A percentile compares a stretch with the other conserved stretches of the same genome.
These are phyloP conservation scores for Drosophila santomea DNA, from an alignment of 1,140 invertebrate genomes.

Conservation along the genomic window DNA sequence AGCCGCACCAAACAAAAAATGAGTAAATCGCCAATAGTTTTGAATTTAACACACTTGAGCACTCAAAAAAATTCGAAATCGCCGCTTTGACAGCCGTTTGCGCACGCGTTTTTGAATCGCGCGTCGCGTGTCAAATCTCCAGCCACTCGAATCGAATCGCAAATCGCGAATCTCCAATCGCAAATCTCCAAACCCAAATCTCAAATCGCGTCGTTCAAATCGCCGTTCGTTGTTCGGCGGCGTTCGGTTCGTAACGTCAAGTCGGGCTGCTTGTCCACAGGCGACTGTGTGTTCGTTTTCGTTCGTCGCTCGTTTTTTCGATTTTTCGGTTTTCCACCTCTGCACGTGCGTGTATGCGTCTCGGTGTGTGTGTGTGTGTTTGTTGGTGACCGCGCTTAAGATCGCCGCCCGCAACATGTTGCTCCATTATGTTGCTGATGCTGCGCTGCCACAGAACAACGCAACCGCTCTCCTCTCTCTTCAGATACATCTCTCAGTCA, in stretches of 20 bases:
- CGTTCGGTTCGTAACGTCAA: slow-evolving; percentile 56
- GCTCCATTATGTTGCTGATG: background rate
- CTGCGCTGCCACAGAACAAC: background rate
- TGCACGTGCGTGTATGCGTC: slow-evolving; percentile 13
- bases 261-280: slow-evolving; percentile 77
- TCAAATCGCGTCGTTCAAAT: slow-evolving; percentile 9
- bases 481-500: background rate
- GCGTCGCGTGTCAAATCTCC: background rate
- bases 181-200: background rate
- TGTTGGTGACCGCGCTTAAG: slow-evolving; percentile 10
- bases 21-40: background rate
- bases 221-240: slow-evolving; percentile 15
- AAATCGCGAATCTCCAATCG: slow-evolving; percentile 8
- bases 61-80: slow-evolving; percentile 13
- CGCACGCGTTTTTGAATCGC: slow-evolving; percentile 56
- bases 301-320: slow-evolving; percentile 18
- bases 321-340: slow-evolving; percentile 2
- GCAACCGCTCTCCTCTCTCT: background rate
- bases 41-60: slow-evolving; percentile 5
- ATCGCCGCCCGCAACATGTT: slow-evolving; percentile 56
- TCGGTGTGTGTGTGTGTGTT: background rate
- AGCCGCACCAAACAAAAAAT: background rate
- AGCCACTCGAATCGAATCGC: background rate
- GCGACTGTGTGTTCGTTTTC: slow-evolving; percentile 65
- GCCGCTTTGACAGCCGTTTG: slow-evolving; percentile 36